These are phyloP conservation scores for Druceiella hillmani DNA, from an alignment of 2,888 invertebrate genomes.

Conservation along the genomic window DNA sequence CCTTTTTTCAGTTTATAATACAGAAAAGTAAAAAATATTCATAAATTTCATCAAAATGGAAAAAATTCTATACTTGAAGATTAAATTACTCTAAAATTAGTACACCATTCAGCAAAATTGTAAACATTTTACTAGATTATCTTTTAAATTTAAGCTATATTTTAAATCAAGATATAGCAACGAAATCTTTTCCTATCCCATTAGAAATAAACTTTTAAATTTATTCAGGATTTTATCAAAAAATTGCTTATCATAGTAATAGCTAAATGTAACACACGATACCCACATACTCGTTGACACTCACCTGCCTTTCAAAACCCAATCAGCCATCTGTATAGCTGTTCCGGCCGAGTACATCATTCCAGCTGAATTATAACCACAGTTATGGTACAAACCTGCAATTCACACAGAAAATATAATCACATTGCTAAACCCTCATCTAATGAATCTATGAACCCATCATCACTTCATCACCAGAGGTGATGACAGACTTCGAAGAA, in stretches of 20 bases:
- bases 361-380: slow-evolving; percentile 87
- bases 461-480: too few species aligned
- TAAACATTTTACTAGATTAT: background rate
- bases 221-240: too few species aligned
- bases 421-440: too few species aligned
- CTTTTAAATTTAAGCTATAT: background rate
- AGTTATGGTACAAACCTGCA: slow-evolving; percentile 74
- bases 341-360: slow-evolving; percentile 91
- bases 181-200: background rate
- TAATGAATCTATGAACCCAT: too few species aligned
- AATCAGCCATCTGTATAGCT: slow-evolving; percentile 77
- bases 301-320: slow-evolving; percentile 71
- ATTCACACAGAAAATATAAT: too few species aligned
- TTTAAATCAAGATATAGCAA: background rate
- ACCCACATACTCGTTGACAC: background rate
- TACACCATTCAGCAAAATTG: background rate
- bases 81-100: too few species aligned
- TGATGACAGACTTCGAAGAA: too few species aligned
- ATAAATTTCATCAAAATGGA: too few species aligned
- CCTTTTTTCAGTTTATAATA: too few species aligned
- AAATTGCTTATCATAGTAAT: too few species aligned
- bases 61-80: too few species aligned
- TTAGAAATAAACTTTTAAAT: background rate
- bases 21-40: too few species aligned
- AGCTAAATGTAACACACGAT: background rate